Evolutionary conservation across 2,113 vertebrate genomes (phyloP).

Genomic region (Carettochelys insculpta): DNA sequence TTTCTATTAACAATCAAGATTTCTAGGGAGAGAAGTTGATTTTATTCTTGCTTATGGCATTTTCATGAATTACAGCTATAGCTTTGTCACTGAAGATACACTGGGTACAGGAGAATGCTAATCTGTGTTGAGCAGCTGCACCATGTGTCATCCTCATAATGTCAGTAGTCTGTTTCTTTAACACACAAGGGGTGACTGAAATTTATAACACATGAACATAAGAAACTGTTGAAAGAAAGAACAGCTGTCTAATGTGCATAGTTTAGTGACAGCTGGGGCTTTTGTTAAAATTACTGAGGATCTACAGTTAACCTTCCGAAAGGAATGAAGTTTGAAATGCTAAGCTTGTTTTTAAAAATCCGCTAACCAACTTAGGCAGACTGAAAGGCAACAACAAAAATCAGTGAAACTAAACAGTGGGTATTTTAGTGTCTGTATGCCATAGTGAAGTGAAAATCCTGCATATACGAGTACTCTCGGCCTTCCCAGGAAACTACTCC

Average conservation of each 20-base stretch:
- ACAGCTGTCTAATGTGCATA: not conserved
- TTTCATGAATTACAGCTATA: not conserved
- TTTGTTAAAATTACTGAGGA: accelerated
- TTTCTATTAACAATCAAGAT: not conserved
- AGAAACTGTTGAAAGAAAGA: not conserved
- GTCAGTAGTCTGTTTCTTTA: not conserved
- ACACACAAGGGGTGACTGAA: not conserved
- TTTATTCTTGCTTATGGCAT: not conserved
- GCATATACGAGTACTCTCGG: not conserved
- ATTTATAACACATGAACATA: not conserved
- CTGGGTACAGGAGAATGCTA: not conserved
- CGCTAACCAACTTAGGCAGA: not conserved
- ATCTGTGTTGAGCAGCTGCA: not conserved
- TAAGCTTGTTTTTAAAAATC: not conserved
- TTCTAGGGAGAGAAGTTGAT: not conserved
- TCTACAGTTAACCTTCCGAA: not conserved
- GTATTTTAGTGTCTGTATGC: not conserved
- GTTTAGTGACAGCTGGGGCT: not conserved
- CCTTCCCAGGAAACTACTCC: not conserved
- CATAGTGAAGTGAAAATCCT: not conserved
- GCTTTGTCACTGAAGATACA: not conserved
- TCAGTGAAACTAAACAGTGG: not conserved
- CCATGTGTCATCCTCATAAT: not conserved
- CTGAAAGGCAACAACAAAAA: not conserved
- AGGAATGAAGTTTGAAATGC: not conserved